Percentiles rank a stretch among this genome's conserved stretches.
These are phyloP conservation scores for Eclectus roratus DNA, from an alignment of 2,113 vertebrate genomes.

Conservation along the genomic window DNA sequence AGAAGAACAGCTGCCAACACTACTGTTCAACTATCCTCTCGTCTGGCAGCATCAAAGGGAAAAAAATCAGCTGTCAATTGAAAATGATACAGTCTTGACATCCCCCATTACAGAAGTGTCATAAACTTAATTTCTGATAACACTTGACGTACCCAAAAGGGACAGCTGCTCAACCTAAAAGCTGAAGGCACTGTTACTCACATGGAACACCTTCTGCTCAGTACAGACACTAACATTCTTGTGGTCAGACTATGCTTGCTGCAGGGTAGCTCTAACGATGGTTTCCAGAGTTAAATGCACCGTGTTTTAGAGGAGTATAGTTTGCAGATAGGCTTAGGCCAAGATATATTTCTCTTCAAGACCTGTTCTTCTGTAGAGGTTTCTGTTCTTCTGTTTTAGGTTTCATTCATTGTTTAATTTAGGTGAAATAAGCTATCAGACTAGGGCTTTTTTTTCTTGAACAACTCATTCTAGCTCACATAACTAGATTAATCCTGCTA, in stretches of 20 bases:
- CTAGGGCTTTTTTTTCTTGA: not conserved
- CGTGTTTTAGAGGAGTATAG: not conserved
- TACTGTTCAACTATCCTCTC: not conserved
- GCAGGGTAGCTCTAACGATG: no score
- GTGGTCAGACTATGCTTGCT: not conserved
- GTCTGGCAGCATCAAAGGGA: not conserved
- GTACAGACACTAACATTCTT: not conserved
- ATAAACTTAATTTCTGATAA: not conserved
- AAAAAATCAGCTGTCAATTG: not conserved
- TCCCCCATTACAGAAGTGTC: not conserved
- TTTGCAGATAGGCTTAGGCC: not conserved
- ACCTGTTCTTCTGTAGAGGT: not conserved
- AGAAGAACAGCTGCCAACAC: not conserved
- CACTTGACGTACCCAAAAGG: not conserved
- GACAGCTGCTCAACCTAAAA: not conserved
- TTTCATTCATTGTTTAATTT: not conserved
- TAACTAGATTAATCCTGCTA: not conserved
- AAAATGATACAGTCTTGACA: not conserved
- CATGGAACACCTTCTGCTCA: fast-evolving
- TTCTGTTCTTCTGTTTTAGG: not conserved
- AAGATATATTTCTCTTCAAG: not conserved
- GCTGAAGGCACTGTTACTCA: not conserved
- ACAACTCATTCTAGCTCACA: not conserved
- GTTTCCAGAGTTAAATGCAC: not conserved
- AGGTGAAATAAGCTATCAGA: not conserved